Conservation (phyloP, 2,797 vertebrate genomes). For the Lemur catta region DNA sequence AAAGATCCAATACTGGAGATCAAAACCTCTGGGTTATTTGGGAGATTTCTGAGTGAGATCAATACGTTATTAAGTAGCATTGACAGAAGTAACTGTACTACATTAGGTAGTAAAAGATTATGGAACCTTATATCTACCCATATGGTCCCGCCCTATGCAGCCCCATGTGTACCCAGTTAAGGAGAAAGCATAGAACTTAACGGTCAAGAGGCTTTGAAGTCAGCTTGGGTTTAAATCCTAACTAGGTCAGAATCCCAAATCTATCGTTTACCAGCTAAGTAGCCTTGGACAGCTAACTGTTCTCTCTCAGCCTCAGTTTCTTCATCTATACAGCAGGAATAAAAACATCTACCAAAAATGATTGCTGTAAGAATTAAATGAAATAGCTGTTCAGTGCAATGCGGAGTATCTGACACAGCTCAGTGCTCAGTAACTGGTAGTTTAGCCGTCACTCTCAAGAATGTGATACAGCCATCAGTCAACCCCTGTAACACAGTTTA, state of each 20-base stretch:
- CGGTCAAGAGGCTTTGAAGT: background rate
- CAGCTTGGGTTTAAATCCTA: background rate
- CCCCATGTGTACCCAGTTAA: fast-evolving
- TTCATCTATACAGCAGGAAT: background rate
- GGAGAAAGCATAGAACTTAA: background rate
- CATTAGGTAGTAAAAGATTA: too few relatives aligned
- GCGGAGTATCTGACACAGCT: background rate
- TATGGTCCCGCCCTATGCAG: fast-evolving
- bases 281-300: background rate
- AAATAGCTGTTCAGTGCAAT: too few relatives aligned
- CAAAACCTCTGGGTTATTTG: background rate
- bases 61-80: background rate
- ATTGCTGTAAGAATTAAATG: background rate
- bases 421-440: background rate
- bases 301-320: background rate
- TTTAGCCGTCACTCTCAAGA: background rate
- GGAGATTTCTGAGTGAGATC: background rate
- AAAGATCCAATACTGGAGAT: background rate
- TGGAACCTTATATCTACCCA: background rate
- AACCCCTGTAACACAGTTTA: background rate
- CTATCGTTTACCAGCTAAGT: background rate
- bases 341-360: background rate
- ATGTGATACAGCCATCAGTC: background rate
- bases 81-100: background rate
- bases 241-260: background rate